phyloP scores from a whole-genome alignment of 2,888 invertebrate genomes.

The Flabesymbios commensalis region DNA sequence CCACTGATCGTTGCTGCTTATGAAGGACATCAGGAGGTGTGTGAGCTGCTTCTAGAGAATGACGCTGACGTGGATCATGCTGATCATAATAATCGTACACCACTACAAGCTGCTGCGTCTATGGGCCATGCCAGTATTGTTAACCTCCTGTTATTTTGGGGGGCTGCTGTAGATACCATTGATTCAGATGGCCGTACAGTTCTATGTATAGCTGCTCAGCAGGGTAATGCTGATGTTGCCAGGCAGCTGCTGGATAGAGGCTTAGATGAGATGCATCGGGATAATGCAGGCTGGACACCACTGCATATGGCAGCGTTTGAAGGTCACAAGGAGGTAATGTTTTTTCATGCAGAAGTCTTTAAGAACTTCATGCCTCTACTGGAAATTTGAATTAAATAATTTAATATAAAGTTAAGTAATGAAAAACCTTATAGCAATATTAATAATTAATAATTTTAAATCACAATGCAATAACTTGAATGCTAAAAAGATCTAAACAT shows the following conservation, averaged over 20 bases:
- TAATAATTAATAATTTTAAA: too few relatives aligned
- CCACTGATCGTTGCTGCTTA: slow-evolving; percentile 60
- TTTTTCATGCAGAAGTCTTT: background rate
- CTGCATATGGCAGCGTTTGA: slow-evolving; percentile 95
- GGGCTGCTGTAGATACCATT: slow-evolving; percentile 91
- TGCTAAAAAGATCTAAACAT: too few relatives aligned
- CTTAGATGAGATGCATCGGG: slow-evolving; percentile 71
- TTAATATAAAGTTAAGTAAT: too few relatives aligned
- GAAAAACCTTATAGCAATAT: too few relatives aligned
- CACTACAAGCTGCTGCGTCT: slow-evolving; percentile 69
- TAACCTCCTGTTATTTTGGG: slow-evolving; percentile 88
- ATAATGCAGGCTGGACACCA: slow-evolving; percentile 97
- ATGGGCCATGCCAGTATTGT: slow-evolving; percentile 87
- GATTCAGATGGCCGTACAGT: slow-evolving; percentile 91
- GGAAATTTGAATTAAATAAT: too few relatives aligned
- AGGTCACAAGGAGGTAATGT: slow-evolving; percentile 78
- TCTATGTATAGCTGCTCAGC: slow-evolving; percentile 62
- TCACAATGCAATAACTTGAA: too few relatives aligned
- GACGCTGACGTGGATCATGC: slow-evolving; percentile 91
- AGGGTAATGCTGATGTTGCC: slow-evolving; percentile 75
- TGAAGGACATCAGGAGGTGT: slow-evolving; percentile 67
- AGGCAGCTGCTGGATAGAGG: slow-evolving; percentile 76
- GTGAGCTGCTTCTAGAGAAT: slow-evolving; percentile 83
- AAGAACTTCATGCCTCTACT: too few relatives aligned
- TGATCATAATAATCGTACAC: slow-evolving; percentile 65